Base-by-base conservation (phyloP, 2,888 invertebrate species). In the Hyppa rectilinea region DNA sequence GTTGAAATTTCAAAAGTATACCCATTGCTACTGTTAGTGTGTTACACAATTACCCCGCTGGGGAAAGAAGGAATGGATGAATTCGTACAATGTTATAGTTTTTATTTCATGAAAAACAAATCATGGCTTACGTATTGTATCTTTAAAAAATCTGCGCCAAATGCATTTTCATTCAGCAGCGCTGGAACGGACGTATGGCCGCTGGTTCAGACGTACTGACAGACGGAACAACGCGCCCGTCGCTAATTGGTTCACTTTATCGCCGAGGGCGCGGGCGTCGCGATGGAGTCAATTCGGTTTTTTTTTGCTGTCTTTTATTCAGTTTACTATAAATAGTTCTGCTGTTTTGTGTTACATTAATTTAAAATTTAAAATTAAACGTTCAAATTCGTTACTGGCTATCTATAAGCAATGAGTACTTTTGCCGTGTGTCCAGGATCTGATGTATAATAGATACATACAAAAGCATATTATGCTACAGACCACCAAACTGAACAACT, bases 181-280 rank as follows among this genome's bases (percentile, higher is more conserved):
- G 31, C 17, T 31, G 40, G 23, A 49, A 23, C 43, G 58, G 43
- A 36, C n/a, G 52, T 29, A 47, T 40, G 47, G 9, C n/a, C 23
- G 12, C 72, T 38, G 61, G 34, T 43, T 47, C 47, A 34, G n/a
- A 29, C 17, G 40, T 52, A 71, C n/a, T 55, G 65, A 47, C 52
- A 45, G 10, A 6, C 29, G 26, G 58, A 49, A 52, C 36, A 52
- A 55, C 65, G 58, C 61, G 29, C 59, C 65, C 26, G 26, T 17
- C 62, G 23, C 71, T 82, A 82, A 78, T 78, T 78, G 78, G 82
- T 63, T 52, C 78, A 78, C 82, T 81, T 81, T 64, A 52, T 56
- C 65, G 66, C 65, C 78, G 23, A 40, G 36, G 71, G 62, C 62
- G 78, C 47, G 36, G 71, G 62, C 62, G 78, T 52, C 62, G 36